These are phyloP conservation scores for Macrocentrus cingulum DNA, from an alignment of 1,140 invertebrate genomes.

Conservation along the genomic window DNA sequence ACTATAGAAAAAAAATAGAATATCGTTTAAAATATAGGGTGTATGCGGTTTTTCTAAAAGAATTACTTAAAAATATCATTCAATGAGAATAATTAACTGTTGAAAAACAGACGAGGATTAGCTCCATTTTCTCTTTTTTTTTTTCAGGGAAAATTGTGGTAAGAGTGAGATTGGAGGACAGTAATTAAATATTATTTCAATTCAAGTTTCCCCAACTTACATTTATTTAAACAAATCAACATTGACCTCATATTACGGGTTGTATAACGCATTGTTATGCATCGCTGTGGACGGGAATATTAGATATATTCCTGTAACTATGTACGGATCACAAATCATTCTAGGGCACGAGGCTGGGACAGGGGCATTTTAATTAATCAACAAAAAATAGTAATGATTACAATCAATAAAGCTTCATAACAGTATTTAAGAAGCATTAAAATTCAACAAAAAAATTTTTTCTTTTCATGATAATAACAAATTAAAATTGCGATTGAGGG, in stretches of 20 bases:
- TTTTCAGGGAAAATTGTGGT: too few species aligned
- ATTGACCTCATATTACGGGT: slow-evolving; percentile 59
- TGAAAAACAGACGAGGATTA: too few species aligned
- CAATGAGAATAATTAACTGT: too few species aligned
- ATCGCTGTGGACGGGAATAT: slow-evolving; percentile 51
- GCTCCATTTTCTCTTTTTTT: too few species aligned
- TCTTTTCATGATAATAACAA: slow-evolving; percentile 19
- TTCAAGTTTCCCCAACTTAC: slow-evolving; percentile 55
- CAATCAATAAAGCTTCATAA: slow-evolving; percentile 19
- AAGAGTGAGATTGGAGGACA: too few species aligned
- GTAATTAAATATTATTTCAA: neutral
- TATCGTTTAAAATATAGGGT: too few species aligned
- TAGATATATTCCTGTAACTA: slow-evolving; percentile 47
- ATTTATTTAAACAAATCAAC: slow-evolving; percentile 62
- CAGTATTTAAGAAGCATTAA: slow-evolving; percentile 13
- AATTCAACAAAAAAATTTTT: slow-evolving; percentile 15
- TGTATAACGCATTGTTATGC: slow-evolving; percentile 56
- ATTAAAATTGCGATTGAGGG: slow-evolving; percentile 19
- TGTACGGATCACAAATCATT: slow-evolving; percentile 36
- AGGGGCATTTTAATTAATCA: slow-evolving; percentile 11
- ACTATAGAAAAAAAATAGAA: too few species aligned
- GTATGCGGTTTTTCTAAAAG: too few species aligned
- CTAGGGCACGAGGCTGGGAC: slow-evolving; percentile 32
- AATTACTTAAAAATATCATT: too few species aligned
- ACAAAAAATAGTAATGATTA: too few species aligned